Evolutionary conservation across 2,888 invertebrate species (phyloP), one percentile per base, ranked within the genome.

Genomic region (Andricus quercusramuli): DNA sequence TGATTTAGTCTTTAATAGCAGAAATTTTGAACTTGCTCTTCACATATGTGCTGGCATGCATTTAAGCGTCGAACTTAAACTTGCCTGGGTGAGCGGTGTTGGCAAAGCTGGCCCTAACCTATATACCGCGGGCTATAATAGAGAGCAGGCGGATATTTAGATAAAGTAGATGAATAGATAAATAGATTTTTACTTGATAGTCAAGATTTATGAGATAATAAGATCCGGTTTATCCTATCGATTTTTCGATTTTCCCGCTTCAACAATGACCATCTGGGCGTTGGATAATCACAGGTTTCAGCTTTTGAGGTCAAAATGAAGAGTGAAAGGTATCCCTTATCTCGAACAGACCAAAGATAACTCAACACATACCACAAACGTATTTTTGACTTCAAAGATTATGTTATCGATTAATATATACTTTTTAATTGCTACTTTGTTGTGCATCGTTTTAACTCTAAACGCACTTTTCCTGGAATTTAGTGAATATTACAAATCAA

Each of bases 41-140:
- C n/a, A 56, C n/a, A 56, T 70, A 70, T 29, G 51, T 74, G 56
- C 51, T 74, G 74, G 74, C 74, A 74, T 70, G 70, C 74, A 74
- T 74, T 56, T 29, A 25, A 70, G 47, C 25, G n/a, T 74, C 74
- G 74, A 74, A 74, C 74, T 74, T 74, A 74, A 74, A 74, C 74
- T 74, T 79, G 83, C 86, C 89, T 88, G 88, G 87, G 88, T 88
- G 87, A 83, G 83, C 82, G 83, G 84, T 86, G 81, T 86, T 91
- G 90, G 88, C 90, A 89, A 86, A 90, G 88, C 87, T 92, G 90
- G 90, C 91, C 91, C 90, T 91, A 91, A 92, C 92, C 91, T 86
- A 91, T 91, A 90, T 91, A 89, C 83, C 83, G 85, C 83, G 77
- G 83, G 88, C 89, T 88, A 90, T 90, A 91, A 91, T 90, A 88